phyloP scores from a whole-genome alignment of 2,113 vertebrate genomes.

The Oxyura jamaicensis region DNA sequence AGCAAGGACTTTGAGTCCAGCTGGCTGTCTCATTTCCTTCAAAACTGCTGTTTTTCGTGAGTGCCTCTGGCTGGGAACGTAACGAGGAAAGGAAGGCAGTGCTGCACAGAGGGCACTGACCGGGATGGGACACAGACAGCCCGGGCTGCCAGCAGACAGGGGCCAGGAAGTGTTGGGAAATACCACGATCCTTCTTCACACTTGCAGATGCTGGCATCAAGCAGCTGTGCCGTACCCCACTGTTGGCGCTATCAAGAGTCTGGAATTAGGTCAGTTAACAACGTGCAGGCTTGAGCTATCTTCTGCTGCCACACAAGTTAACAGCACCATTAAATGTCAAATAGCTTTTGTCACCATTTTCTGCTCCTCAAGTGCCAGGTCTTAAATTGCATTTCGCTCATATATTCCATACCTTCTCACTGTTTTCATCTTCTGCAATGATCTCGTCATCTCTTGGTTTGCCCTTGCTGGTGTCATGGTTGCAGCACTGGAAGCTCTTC shows the following conservation, averaged over 20 bases:
- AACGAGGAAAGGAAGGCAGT: background rate
- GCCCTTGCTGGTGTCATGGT: background rate
- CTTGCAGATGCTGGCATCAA: background rate
- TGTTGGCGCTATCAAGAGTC: background rate
- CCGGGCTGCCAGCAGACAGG: background rate
- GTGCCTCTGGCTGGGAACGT: background rate
- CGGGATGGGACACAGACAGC: constrained; percentile 32
- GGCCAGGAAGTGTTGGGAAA: constrained; percentile 16
- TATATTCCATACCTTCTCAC: background rate
- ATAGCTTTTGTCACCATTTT: background rate
- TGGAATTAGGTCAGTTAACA: background rate
- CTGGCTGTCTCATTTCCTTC: constrained; percentile 18
- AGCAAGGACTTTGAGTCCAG: background rate
- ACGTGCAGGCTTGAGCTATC: background rate
- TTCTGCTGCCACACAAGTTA: background rate
- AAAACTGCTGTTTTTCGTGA: background rate
- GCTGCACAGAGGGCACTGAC: background rate
- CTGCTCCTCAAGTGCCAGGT: accelerated
- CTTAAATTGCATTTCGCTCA: background rate
- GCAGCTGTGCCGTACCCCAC: background rate
- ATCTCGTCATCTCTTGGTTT: background rate
- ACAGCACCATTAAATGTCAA: background rate
- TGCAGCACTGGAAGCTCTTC: background rate
- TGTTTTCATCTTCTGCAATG: background rate
- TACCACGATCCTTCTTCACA: background rate